Conservation (phyloP, 2,888 invertebrate species). For the Limenitis camilla region DNA sequence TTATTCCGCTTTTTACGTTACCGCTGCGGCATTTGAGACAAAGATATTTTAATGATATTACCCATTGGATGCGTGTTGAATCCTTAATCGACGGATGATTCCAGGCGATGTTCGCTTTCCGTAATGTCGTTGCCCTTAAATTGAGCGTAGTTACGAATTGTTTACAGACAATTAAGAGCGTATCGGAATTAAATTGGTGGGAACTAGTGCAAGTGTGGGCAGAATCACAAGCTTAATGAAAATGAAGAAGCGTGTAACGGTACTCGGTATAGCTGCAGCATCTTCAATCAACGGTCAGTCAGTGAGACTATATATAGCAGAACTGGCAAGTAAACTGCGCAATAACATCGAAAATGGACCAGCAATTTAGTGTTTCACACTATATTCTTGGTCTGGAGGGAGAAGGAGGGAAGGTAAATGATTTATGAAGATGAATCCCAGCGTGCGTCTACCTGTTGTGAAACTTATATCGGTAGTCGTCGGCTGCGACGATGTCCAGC, state of each 20-base stretch:
- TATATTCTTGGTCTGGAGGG: conserved; percentile 36
- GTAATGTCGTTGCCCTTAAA: conserved; percentile 68
- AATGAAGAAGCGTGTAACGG: conserved; percentile 61
- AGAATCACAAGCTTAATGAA: conserved; percentile 69
- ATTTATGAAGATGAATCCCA: conserved; percentile 23
- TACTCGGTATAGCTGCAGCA: conserved; percentile 45
- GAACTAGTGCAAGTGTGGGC: conserved; percentile 67
- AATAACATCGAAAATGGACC: conserved; percentile 16
- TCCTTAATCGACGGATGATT: conserved; percentile 62
- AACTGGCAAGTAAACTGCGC: conserved; percentile 2
- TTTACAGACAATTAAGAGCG: conserved; percentile 63
- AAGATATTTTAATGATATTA: conserved; percentile 74
- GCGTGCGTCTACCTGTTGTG: conserved; percentile 85
- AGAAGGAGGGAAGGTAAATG: conserved; percentile 39
- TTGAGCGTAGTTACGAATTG: conserved; percentile 67
- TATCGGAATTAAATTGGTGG: conserved; percentile 53
- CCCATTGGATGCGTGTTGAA: conserved; percentile 67
- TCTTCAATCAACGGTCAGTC: conserved; percentile 52
- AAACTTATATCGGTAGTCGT: conserved; percentile 98
- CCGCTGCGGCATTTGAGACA: conserved; percentile 64
- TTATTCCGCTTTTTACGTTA: conserved; percentile 53
- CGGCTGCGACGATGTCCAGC: conserved; percentile 98
- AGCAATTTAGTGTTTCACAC: conserved; percentile 38
- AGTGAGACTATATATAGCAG: conserved; percentile 8
- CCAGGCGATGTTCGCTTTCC: conserved; percentile 48